These are phyloP conservation scores for Rhagonycha lutea DNA, from an alignment of 2,888 invertebrate species.

Conservation along the genomic window DNA sequence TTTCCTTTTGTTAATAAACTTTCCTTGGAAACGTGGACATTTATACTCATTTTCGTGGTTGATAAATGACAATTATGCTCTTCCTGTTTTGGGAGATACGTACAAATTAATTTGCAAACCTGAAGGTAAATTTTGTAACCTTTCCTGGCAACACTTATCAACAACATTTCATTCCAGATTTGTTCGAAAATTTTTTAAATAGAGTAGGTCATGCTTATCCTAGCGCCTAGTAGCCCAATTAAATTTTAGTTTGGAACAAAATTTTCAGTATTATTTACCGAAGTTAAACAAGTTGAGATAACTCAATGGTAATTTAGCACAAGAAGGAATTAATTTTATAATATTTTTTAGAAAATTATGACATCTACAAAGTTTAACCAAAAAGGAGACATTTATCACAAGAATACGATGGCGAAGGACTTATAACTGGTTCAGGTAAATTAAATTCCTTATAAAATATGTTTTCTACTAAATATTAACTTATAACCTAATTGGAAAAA, in stretches of 20 bases:
- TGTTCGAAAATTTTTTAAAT: background rate
- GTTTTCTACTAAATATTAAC: background rate
- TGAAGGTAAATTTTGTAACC: conserved; percentile 7
- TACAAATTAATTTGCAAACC: background rate
- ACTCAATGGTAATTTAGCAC: background rate
- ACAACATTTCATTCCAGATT: background rate
- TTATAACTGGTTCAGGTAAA: conserved; percentile 2
- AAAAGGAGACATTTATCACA: conserved; percentile 17
- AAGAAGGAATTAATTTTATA: background rate
- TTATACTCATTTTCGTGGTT: conserved; percentile 3
- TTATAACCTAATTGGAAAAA: conserved; percentile 14
- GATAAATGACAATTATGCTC: conserved; percentile 2
- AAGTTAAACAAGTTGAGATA: conserved; percentile 8
- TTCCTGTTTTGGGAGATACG: conserved; percentile 9
- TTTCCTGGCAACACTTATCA: background rate
- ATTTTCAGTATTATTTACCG: conserved; percentile 8
- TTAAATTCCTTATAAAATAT: too few relatives aligned
- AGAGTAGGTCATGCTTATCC: background rate
- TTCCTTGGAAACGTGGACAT: conserved; percentile 7
- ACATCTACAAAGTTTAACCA: background rate
- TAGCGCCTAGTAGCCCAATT: conserved; percentile 9
- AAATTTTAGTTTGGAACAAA: conserved; percentile 23
- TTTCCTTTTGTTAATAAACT: background rate
- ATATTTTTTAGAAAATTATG: conserved; percentile 10
- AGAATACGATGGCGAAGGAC: conserved; percentile 10